These are phyloP conservation scores for Leucoma salicis DNA, from an alignment of 2,888 invertebrate genomes.

Conservation along the genomic window DNA sequence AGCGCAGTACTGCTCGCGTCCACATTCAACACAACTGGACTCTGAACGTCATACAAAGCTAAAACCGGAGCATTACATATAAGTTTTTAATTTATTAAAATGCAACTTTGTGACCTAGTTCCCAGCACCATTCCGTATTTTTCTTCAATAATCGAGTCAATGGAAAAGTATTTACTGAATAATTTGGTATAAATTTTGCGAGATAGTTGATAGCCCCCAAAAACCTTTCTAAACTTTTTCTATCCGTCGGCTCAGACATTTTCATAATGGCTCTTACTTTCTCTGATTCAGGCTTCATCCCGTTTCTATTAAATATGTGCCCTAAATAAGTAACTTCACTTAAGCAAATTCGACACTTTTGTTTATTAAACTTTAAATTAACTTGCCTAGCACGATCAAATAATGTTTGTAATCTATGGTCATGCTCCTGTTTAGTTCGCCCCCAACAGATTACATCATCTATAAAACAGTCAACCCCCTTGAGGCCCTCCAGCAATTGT, in stretches of 20 bases:
- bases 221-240: constrained; percentile 12
- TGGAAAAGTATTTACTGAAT: constrained; percentile 2
- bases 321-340: constrained; percentile 20
- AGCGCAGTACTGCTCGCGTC: background rate
- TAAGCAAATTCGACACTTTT: constrained; percentile 18
- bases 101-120: background rate
- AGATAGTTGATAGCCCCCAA: constrained; percentile 17
- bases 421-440: constrained; percentile 9
- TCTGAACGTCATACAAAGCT: background rate
- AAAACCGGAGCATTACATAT: background rate
- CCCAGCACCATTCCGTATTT: background rate
- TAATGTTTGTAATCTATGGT: constrained; percentile 10
- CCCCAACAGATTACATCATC: constrained; percentile 26
- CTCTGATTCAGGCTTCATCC: too few species aligned
- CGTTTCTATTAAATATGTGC: constrained; percentile 13
- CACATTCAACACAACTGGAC: background rate
- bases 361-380: constrained; percentile 20
- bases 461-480: constrained; percentile 13
- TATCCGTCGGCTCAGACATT: too few species aligned
- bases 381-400: constrained; percentile 15
- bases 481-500: constrained; percentile 3
- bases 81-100: background rate
- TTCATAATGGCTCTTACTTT: too few species aligned
- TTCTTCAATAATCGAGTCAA: background rate
- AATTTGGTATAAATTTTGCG: constrained; percentile 7